These are phyloP conservation scores for Polypedilum pembai DNA, from an alignment of 1,140 invertebrate genomes.

Conservation along the genomic window DNA sequence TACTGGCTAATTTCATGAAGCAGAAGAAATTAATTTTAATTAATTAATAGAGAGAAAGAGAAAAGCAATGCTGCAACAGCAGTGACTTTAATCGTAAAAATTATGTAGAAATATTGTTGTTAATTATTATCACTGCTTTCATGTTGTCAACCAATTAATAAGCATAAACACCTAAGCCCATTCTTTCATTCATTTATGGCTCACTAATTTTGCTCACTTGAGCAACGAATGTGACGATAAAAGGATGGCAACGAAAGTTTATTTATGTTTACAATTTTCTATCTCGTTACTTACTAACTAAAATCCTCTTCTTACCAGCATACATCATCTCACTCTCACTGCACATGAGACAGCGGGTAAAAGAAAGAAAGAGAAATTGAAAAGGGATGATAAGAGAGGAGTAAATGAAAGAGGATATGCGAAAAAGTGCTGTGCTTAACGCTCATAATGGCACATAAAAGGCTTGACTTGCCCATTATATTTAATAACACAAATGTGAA, in stretches of 20 bases:
- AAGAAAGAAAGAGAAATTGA: not conserved
- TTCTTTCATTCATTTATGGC: no score
- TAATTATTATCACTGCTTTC: constrained; percentile 1
- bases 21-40: no score
- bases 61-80: no score
- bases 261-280: constrained; percentile 24
- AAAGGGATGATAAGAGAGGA: not conserved
- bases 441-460: constrained; percentile 20
- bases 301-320: not conserved
- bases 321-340: not conserved
- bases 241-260: not conserved
- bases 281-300: not conserved
- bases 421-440: constrained; percentile 4
- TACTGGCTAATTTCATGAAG: no score
- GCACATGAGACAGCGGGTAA: not conserved
- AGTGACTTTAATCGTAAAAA: no score
- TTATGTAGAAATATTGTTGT: not conserved
- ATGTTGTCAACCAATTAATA: constrained; percentile 27
- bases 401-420: constrained; percentile 9
- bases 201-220: no score
- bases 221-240: not conserved
- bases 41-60: no score
- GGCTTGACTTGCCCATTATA: constrained; percentile 4
- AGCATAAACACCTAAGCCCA: not conserved
- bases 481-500: constrained; percentile 23